phyloP scores from a whole-genome alignment of 1,140 invertebrate genomes.

The Aphaenogaster ashmeadi region DNA sequence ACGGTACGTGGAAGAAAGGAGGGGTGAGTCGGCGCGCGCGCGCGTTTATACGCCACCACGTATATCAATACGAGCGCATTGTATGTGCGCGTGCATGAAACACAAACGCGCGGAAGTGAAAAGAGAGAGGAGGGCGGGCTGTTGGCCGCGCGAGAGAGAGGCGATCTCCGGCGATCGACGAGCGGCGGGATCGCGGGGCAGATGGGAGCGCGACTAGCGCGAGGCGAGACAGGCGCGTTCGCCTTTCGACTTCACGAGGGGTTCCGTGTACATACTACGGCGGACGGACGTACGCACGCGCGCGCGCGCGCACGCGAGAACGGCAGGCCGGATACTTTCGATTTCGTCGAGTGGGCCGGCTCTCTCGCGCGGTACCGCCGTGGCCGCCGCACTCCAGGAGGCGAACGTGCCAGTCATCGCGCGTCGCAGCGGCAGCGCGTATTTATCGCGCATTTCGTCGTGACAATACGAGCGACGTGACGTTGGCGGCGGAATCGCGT shows the following conservation, averaged over 20 bases:
- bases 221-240: slow-evolving; percentile 68
- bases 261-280: slow-evolving; percentile 43
- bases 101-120: background rate
- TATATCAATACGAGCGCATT: no score
- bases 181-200: slow-evolving; percentile 39
- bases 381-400: slow-evolving; percentile 42
- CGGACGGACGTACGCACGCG: slow-evolving; percentile 5
- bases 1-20: background rate
- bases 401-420: slow-evolving; percentile 50
- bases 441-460: background rate
- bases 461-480: background rate
- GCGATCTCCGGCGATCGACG: slow-evolving; percentile 28
- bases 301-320: slow-evolving; percentile 54
- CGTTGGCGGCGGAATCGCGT: background rate
- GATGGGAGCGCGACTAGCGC: slow-evolving; percentile 48
- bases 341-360: slow-evolving; percentile 68
- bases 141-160: slow-evolving; percentile 30
- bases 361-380: slow-evolving; percentile 42
- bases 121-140: slow-evolving; percentile 6
- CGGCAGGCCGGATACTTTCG: slow-evolving; percentile 68
- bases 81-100: background rate
- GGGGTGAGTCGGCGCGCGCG: slow-evolving; percentile 34
- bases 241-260: slow-evolving; percentile 66
- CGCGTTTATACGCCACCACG: background rate
- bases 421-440: slow-evolving; percentile 56